Evolutionary conservation across 2,797 vertebrate species (phyloP).

Genomic region (Tadarida brasiliensis): DNA sequence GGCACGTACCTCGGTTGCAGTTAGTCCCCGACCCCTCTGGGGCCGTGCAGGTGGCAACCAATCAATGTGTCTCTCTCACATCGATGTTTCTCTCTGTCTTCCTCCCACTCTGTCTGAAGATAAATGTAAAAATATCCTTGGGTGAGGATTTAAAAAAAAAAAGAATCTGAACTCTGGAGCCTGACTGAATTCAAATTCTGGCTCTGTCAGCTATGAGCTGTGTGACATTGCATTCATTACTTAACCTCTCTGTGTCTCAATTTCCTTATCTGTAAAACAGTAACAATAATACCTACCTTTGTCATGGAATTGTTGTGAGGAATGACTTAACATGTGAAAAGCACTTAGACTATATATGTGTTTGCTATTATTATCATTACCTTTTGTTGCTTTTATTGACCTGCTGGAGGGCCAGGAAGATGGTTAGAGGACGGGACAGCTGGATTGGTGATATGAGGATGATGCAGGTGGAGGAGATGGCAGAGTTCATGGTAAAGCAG

Average conservation of each 20-base stretch:
- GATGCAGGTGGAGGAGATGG: not conserved
- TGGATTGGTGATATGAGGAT: conserved; percentile 3
- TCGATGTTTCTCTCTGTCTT: too few relatives aligned
- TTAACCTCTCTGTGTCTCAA: not conserved
- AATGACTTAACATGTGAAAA: conserved; percentile 1
- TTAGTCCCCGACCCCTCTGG: too few relatives aligned
- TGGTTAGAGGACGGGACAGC: not conserved
- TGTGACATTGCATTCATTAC: not conserved
- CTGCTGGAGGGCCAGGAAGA: not conserved
- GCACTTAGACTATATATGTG: not conserved
- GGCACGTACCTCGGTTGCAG: too few relatives aligned
- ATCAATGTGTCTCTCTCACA: too few relatives aligned
- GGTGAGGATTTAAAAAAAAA: too few relatives aligned
- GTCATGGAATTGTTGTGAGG: not conserved
- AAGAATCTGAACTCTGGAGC: not conserved
- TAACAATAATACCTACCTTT: not conserved
- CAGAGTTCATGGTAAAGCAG: not conserved
- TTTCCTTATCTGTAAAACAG: conserved; percentile 47
- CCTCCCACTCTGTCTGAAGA: too few relatives aligned
- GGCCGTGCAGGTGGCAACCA: too few relatives aligned
- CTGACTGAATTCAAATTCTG: not conserved
- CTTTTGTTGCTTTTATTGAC: conserved; percentile 30
- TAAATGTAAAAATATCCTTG: too few relatives aligned
- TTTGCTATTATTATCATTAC: not conserved
- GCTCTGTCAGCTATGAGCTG: not conserved